Evolutionary conservation across 2,888 invertebrate genomes (phyloP), one percentile per base, ranked within the genome.

Genomic region (Pocota personata): DNA sequence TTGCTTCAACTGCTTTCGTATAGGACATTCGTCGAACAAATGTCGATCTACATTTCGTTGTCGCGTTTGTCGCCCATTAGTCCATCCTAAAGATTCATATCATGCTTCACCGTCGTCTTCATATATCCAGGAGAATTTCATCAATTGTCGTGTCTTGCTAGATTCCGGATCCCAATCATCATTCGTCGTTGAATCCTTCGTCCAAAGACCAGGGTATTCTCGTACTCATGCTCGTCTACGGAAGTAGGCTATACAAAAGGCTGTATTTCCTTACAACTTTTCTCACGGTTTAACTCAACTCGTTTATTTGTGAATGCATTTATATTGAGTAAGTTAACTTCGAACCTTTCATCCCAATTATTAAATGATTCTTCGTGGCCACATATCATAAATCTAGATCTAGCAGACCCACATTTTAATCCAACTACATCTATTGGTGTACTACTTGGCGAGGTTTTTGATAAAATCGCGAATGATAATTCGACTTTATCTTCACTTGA

Each of bases 201-300:
- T 16, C 6, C 14, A 24, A 46, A 30, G 32, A 50, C 48, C 48
- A 5, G 64, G 40, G 1, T 43, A n/a, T 35, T 7, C 60, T 50
- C 50, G 60, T 1, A 60, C 24, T 1, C 52, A 37, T 16, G 27
- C 55, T 24, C 52, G 6, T 50, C 32, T 1, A 50, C 19, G 8
- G 48, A 52, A 16, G 72, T 24, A 24, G 72, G 50, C 2, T 48
- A 37, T 37, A 72, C 62, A 4, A 62, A 43, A 30, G 73, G 62
- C 0, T 30, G 21, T 40, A 43, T 62, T 40, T 37, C 52, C 2
- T n/a, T 62, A 3, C 37, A 50, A 24, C 35, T 52, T 0, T 1
- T 1, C 14, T 52, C 35, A 10, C 50, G 21, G 12, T 10, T 40
- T 14, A 50, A 46, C 19, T 73, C 40, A 27, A 19, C n/a, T 16